Evolutionary conservation across 2,797 vertebrate species (phyloP).

Genomic region (Smutsia gigantea): DNA sequence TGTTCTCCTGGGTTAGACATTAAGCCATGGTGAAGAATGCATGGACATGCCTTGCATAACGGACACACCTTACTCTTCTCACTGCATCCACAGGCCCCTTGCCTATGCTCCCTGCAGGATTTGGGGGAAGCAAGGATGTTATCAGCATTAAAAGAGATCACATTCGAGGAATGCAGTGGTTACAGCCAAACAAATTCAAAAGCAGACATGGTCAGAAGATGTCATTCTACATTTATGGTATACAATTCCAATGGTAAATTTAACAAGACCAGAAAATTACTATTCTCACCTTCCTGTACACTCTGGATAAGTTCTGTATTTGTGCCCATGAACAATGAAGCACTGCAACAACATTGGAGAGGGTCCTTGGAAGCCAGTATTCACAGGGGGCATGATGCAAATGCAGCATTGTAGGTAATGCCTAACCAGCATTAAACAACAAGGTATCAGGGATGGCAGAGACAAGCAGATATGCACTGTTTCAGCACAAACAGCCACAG

Average conservation of each 20-base stretch:
- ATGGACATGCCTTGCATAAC: background rate
- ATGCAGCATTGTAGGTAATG: background rate
- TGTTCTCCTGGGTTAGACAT: background rate
- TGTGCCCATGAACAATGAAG: background rate
- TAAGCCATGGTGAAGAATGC: background rate
- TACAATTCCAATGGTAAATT: background rate
- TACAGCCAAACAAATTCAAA: background rate
- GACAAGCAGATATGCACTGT: background rate
- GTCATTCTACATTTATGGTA: background rate
- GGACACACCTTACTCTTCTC: background rate
- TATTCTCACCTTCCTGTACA: background rate
- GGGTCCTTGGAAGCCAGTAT: background rate
- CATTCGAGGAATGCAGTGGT: background rate
- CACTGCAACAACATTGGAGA: background rate
- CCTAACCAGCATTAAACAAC: background rate
- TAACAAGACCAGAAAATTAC: background rate
- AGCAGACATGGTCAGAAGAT: background rate
- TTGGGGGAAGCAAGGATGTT: background rate
- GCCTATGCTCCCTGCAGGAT: background rate
- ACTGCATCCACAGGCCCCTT: background rate
- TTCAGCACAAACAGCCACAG: background rate
- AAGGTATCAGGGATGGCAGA: background rate
- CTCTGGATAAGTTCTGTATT: background rate
- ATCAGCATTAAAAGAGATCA: background rate
- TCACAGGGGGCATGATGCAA: background rate